Base-by-base conservation (phyloP, 2,888 invertebrate species). In the Plagiodera versicolora region DNA sequence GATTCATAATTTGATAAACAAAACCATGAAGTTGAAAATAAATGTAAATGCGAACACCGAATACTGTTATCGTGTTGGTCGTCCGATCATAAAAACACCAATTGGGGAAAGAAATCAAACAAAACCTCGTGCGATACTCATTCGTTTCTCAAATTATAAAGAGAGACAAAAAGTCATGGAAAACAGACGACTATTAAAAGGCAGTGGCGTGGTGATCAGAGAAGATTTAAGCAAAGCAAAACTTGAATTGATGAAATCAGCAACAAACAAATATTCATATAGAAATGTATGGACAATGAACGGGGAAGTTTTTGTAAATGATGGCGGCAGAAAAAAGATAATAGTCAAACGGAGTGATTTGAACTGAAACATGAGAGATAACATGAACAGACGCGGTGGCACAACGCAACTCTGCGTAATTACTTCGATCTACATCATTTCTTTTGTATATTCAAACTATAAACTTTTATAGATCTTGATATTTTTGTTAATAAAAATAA, bases 361-460 rank as follows among this genome's bases (percentile, higher is more conserved):
- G n/a, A n/a, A n/a, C n/a, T n/a, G n/a, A n/a, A n/a, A n/a, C n/a
- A n/a, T n/a, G n/a, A n/a, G n/a, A n/a, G n/a, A n/a, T n/a, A n/a
- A n/a, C n/a, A n/a, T n/a, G n/a, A n/a, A 44, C 44, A 44, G 44
- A 44, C n/a, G 44, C 44, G 44, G 44, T 14, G 44, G 44, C 44
- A 44, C 44, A 44, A 44, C 16, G 44, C 44, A 44, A 44, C 44
- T 44, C 16, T 45, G 45, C 17, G 45, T 45, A 45, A 17, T 45
- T n/a, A 45, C 18, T 45, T 17, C 14, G 18, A 45, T 45, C 45
- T 45, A 17, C 18, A 45, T 45, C 18, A 16, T 45, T 18, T 45
- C 32, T 45, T 18, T 45, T 45, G 45, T 17, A 45, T 45, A 5
- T 18, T 8, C 16, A 14, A 45, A 18, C n/a, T 16, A 16, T 14